A percentile compares a stretch with the other conserved stretches of the same genome.
Conservation (phyloP, 2,888 invertebrate genomes). For the Tridacna crocea region DNA sequence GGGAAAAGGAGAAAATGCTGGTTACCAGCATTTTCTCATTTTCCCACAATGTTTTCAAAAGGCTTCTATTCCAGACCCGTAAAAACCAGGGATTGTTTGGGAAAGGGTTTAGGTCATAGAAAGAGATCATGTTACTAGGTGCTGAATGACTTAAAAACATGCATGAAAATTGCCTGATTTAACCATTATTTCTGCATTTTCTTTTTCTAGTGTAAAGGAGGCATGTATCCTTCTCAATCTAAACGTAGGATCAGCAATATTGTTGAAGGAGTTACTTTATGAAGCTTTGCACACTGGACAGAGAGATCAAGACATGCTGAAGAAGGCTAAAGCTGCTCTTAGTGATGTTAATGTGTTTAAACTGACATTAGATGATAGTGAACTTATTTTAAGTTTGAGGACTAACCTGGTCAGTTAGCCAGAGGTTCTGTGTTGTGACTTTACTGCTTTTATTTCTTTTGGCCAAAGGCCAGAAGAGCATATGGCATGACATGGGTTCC, state of each 20-base stretch:
- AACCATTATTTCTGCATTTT: no score
- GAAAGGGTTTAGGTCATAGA: no score
- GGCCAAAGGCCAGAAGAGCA: no score
- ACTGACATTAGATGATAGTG: slow-evolving; percentile 70
- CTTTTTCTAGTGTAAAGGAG: slow-evolving; percentile 85
- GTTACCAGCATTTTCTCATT: not conserved
- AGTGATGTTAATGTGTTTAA: slow-evolving; percentile 81
- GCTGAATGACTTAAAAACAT: no score
- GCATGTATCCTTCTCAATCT: slow-evolving; percentile 90
- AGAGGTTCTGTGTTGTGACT: no score
- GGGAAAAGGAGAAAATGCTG: not conserved
- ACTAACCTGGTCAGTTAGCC: slow-evolving; percentile 58
- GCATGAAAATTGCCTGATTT: no score
- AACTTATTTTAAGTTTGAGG: slow-evolving; percentile 64
- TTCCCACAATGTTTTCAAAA: no score
- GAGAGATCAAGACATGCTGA: slow-evolving; percentile 54
- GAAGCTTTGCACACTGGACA: slow-evolving; percentile 52
- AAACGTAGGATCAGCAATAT: slow-evolving; percentile 91
- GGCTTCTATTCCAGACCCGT: no score
- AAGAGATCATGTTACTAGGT: no score
- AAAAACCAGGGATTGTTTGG: no score
- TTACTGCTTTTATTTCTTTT: no score
- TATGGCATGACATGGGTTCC: no score
- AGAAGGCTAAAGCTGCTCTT: slow-evolving; percentile 76
- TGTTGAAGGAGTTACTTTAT: slow-evolving; percentile 88